Evolutionary conservation across 2,888 invertebrate species (phyloP), one percentile per base, ranked within the genome.

Genomic region (Rotaria magnacalcarata): DNA sequence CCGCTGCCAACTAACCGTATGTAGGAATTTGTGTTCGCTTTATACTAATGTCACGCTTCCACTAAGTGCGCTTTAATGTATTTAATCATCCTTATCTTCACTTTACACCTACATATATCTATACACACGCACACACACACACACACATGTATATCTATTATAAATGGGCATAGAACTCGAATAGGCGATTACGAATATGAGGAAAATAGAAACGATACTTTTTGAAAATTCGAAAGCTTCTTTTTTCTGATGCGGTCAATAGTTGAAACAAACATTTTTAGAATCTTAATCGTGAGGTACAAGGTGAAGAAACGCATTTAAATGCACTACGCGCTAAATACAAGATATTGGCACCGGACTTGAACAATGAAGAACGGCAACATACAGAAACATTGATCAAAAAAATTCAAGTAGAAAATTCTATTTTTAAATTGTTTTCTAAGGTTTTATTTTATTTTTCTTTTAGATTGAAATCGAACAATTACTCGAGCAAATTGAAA

Each of bases 261-360:
- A 16, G 14, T 67, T 67, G 34, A 34, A 3, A 67, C 67, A 16
- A 16, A 67, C 54, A 27, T 34, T 19, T 80, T 80, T 80, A 80
- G 80, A 80, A 43, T 24, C 34, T 80, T 24, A 80, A 47, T 80
- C 80, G 80, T 47, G 80, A 80, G 14, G n/a, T 80, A n/a, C 80
- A 80, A 47, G 14, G 24, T 80, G 80, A 80, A 80, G 80, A 80
- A 47, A 47, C 43, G 5, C 43, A 43, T 80, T 47, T 80, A 14
- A 80, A 47, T 47, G 19, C 47, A n/a, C 11, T 80, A n/a, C 43
- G 47, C 7, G n/a, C 11, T 47, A 80, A 80, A 80, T 80, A n/a
- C 24, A 43, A 47, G 34, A 24, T 19, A 80, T 47, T 80, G n/a
- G 47, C 80, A 47, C 47, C 80, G 47, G 80, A 80, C 47, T 80